These are phyloP conservation scores for Drosophila helvetica DNA, from an alignment of 2,888 invertebrate species.

Conservation along the genomic window DNA sequence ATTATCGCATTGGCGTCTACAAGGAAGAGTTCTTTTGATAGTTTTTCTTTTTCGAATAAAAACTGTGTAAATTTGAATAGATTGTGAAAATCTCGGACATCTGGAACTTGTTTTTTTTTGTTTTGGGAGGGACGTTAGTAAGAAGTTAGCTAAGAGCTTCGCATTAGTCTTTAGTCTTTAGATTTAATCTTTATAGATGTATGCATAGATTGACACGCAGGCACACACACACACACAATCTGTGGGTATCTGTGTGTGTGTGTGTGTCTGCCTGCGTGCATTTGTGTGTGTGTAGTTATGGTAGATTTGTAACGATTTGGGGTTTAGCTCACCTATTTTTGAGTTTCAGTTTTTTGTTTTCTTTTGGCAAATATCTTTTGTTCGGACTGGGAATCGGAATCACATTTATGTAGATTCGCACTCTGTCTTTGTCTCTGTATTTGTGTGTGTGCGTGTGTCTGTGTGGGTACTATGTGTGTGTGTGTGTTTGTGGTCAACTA, in stretches of 20 bases:
- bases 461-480: conserved; percentile 14
- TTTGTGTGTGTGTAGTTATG: conserved; percentile 53
- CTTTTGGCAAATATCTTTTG: conserved; percentile 58
- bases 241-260: background rate
- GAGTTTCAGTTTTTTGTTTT: conserved; percentile 60
- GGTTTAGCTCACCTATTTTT: conserved; percentile 84
- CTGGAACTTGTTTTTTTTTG: conserved; percentile 8
- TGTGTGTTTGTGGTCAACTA: conserved; percentile 66
- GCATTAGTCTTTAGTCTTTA: conserved; percentile 74
- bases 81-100: background rate
- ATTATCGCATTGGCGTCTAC: conserved; percentile 42
- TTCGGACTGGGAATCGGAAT: conserved; percentile 33
- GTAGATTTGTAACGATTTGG: conserved; percentile 79
- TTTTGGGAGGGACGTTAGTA: conserved; percentile 39
- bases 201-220: conserved; percentile 40
- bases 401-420: conserved; percentile 29
- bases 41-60: too few species aligned
- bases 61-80: conserved; percentile 1
- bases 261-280: conserved; percentile 23
- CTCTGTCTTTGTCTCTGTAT: conserved; percentile 18
- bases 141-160: conserved; percentile 65
- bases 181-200: conserved; percentile 16
- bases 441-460: conserved; percentile 24
- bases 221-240: conserved; percentile 32
- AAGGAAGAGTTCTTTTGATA: background rate